Evolutionary conservation across 2,797 vertebrate genomes (phyloP).

Genomic region (Pangasius larnaudii): DNA sequence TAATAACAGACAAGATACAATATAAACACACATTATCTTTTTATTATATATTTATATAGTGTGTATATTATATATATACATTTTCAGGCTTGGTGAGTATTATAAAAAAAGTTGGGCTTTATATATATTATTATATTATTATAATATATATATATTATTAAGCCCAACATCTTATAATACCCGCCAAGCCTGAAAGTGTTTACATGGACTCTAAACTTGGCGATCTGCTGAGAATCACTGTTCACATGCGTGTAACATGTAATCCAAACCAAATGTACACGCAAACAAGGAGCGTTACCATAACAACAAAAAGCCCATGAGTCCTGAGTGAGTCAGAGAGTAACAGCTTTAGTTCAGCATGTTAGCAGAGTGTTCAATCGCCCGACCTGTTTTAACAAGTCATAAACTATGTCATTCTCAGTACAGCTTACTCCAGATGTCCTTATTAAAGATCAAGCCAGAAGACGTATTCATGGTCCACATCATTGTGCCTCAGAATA

Average conservation of each 20-base stretch:
- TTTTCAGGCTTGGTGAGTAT: too few species aligned
- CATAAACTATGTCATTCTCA: not conserved
- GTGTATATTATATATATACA: too few species aligned
- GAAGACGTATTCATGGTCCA: not conserved
- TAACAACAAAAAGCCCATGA: conserved; percentile 18
- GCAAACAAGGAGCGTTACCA: conserved; percentile 4
- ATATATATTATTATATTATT: not conserved
- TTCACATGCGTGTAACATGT: not conserved
- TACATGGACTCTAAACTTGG: not conserved
- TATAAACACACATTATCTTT: not conserved
- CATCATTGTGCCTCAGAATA: not conserved
- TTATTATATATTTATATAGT: too few species aligned
- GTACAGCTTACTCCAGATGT: not conserved
- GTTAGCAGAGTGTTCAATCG: not conserved
- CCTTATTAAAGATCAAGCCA: not conserved
- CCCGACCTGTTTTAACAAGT: conserved; percentile 21
- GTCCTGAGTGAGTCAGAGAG: not conserved
- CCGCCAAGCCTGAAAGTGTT: not conserved
- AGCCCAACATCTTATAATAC: not conserved
- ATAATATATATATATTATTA: not conserved
- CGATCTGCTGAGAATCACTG: not conserved
- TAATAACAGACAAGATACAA: too few species aligned
- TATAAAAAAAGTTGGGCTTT: too few species aligned
- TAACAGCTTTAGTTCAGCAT: not conserved
- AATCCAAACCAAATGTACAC: conserved; percentile 1